A percentile compares a stretch with the other conserved stretches of the same genome.
Conservation (phyloP, 2,797 vertebrate species). For the Capromys pilorides region DNA sequence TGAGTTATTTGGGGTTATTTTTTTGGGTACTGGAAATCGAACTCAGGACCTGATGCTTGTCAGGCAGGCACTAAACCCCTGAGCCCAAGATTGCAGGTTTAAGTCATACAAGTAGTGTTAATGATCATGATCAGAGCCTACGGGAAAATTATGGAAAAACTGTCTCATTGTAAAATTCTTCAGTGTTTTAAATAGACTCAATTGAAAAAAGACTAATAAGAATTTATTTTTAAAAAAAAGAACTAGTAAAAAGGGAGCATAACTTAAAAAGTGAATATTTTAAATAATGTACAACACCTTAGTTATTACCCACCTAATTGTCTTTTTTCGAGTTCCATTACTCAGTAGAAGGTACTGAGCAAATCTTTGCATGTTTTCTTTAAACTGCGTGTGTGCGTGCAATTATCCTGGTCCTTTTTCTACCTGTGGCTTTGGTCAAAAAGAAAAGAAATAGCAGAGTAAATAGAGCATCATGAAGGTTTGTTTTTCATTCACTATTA, state of each 20-base stretch:
- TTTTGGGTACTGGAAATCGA: too few relatives aligned
- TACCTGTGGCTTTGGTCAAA: conserved; percentile 31
- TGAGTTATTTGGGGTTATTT: background rate
- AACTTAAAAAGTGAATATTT: conserved; percentile 41
- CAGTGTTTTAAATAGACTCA: conserved; percentile 62
- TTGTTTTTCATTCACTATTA: conserved; percentile 46
- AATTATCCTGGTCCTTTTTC: conserved; percentile 8
- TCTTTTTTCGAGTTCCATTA: conserved; percentile 58
- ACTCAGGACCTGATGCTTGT: too few relatives aligned
- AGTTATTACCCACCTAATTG: conserved; percentile 31
- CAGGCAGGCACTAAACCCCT: too few relatives aligned
- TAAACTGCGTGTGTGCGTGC: background rate
- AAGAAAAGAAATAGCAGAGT: conserved; percentile 47
- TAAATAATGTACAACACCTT: conserved; percentile 32
- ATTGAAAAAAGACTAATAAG: conserved; percentile 42
- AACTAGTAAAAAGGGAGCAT: conserved; percentile 27
- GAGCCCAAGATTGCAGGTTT: conserved; percentile 47
- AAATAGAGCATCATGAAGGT: conserved; percentile 22
- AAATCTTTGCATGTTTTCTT: background rate
- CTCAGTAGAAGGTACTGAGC: background rate
- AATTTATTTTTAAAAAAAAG: background rate
- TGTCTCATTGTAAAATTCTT: conserved; percentile 63
- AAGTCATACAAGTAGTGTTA: conserved; percentile 69
- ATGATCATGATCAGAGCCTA: conserved; percentile 85
- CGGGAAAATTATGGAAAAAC: conserved; percentile 83